phyloP scores from a whole-genome alignment of 2,888 invertebrate genomes.

The Hypomecis punctinalis region DNA sequence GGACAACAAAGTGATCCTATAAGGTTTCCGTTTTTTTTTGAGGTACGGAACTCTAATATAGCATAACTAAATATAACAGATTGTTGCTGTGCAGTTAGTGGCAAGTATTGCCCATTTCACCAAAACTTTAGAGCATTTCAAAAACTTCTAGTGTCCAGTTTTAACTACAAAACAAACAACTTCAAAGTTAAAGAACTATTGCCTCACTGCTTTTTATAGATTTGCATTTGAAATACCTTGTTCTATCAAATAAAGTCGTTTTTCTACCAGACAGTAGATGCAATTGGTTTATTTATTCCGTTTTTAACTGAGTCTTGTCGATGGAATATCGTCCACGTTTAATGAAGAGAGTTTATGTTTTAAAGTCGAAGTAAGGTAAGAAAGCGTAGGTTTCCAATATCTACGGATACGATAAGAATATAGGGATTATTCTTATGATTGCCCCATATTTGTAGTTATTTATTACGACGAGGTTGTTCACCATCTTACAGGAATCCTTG shows the following conservation, averaged over 20 bases:
- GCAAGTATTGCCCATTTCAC: no score
- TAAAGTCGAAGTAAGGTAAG: constrained; percentile 34
- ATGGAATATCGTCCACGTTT: constrained; percentile 32
- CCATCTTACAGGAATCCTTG: no score
- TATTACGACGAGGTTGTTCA: no score
- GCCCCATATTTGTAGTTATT: no score
- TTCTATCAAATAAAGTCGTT: constrained; percentile 6
- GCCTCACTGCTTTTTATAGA: constrained; percentile 1
- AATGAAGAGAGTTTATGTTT: constrained; percentile 46
- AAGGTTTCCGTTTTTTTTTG: no score
- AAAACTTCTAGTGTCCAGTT: no score
- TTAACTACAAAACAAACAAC: neutral
- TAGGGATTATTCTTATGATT: neutral
- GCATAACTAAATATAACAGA: no score
- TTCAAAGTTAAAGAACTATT: neutral
- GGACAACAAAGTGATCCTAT: no score
- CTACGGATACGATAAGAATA: neutral
- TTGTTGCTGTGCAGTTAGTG: no score
- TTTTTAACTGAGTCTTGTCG: constrained; percentile 35
- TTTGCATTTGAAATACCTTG: constrained; percentile 11
- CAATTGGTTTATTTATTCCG: constrained; percentile 28
- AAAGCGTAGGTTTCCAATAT: constrained; percentile 42
- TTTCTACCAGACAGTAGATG: constrained; percentile 1
- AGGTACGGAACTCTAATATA: no score
- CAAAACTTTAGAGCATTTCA: no score